A percentile compares a stretch with the other conserved stretches of the same genome.
These are phyloP conservation scores for Epiblema foenella DNA, from an alignment of 2,888 invertebrate species.

Conservation along the genomic window DNA sequence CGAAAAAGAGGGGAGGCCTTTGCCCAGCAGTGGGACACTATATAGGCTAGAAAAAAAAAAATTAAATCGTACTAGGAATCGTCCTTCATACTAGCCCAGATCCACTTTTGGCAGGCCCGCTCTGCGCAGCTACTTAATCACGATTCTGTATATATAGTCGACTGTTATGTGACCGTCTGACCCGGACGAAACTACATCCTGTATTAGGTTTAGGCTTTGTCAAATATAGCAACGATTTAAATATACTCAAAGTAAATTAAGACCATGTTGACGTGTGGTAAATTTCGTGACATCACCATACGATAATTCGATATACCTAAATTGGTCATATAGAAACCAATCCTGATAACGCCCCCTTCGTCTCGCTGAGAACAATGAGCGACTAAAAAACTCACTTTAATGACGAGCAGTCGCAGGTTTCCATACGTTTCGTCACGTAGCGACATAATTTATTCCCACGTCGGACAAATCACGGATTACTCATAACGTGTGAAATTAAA, in stretches of 20 bases:
- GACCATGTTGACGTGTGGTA: not conserved
- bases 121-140: no score
- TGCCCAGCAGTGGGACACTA: no score
- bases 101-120: no score
- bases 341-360: not conserved
- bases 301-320: not conserved
- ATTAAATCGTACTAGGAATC: no score
- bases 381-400: not conserved
- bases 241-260: no score
- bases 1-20: no score
- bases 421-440: not conserved
- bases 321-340: not conserved
- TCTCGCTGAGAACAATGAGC: not conserved
- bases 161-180: no score
- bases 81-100: no score
- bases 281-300: not conserved
- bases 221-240: not conserved
- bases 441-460: no score
- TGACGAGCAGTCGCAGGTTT: no score
- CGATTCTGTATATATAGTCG: no score
- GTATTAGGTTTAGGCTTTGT: not conserved
- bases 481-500: not conserved
- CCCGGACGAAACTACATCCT: no score
- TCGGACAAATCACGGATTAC: not conserved
- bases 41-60: not conserved